These are phyloP conservation scores for Clivina fossor DNA, from an alignment of 2,888 invertebrate genomes.

Conservation along the genomic window DNA sequence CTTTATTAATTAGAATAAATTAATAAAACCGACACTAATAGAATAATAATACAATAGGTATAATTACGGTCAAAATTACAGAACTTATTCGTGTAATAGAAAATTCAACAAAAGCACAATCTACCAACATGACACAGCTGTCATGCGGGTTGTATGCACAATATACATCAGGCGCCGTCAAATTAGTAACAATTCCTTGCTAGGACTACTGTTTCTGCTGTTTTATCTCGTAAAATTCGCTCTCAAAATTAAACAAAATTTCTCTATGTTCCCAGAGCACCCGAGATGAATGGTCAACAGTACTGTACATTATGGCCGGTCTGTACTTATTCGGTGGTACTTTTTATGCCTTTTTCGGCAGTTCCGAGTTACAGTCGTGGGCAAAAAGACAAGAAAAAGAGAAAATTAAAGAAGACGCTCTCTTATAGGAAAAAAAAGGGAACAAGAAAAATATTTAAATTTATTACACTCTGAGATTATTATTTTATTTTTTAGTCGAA, in stretches of 20 bases:
- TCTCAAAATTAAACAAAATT: too few species aligned
- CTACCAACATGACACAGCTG: background rate
- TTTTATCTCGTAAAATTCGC: too few species aligned
- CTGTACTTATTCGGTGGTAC: conserved; percentile 49
- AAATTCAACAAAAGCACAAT: too few species aligned
- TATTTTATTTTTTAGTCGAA: background rate
- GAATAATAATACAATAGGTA: background rate
- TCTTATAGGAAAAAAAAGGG: conserved; percentile 30
- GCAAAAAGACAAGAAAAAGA: conserved; percentile 40
- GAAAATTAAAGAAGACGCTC: conserved; percentile 25
- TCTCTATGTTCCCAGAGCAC: conserved; percentile 46
- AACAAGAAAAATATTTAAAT: background rate
- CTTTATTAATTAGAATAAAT: background rate
- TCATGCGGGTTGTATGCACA: background rate
- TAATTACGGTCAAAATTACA: background rate
- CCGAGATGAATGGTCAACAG: conserved; percentile 52
- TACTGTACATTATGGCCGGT: conserved; percentile 49
- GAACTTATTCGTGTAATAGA: too few species aligned
- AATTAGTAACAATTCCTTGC: too few species aligned
- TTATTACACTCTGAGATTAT: background rate
- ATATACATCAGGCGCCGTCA: too few species aligned
- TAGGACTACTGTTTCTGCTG: too few species aligned
- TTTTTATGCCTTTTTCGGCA: conserved; percentile 52
- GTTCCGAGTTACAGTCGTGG: conserved; percentile 52
- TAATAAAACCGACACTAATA: background rate